Evolutionary conservation across 2,888 invertebrate species (phyloP).

Genomic region (Glyphotaelius pellucidus): DNA sequence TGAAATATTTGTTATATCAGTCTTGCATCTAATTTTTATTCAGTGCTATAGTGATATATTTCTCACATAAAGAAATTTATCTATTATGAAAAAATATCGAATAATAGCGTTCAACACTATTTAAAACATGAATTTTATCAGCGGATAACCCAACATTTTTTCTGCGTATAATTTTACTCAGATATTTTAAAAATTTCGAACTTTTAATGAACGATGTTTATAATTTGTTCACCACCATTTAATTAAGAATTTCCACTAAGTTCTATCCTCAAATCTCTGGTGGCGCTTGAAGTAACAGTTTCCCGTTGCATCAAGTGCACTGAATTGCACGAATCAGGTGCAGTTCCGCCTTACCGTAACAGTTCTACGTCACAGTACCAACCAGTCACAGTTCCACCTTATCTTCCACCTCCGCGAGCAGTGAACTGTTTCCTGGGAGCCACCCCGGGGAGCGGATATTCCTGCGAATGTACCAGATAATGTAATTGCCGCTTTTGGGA

Average conservation of each 20-base stretch:
- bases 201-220: background rate
- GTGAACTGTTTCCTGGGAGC: constrained; percentile 1
- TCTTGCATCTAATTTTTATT: too few species aligned
- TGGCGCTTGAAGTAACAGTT: background rate
- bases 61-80: too few species aligned
- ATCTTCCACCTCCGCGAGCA: constrained; percentile 30
- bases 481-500: constrained; percentile 9
- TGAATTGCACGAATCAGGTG: background rate
- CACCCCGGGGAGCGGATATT: background rate
- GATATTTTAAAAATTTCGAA: background rate
- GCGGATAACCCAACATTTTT: too few species aligned
- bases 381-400: background rate
- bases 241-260: background rate
- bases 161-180: background rate
- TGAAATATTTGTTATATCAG: too few species aligned
- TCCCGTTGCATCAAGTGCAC: background rate
- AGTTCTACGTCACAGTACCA: background rate
- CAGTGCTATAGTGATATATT: too few species aligned
- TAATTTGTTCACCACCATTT: background rate
- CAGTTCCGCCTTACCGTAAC: background rate
- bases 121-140: too few species aligned
- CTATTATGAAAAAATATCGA: too few species aligned
- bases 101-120: too few species aligned
- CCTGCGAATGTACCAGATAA: constrained; percentile 32
- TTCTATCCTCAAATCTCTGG: background rate